phyloP scores from a whole-genome alignment of 2,797 vertebrate genomes.

The Melopsittacus undulatus region DNA sequence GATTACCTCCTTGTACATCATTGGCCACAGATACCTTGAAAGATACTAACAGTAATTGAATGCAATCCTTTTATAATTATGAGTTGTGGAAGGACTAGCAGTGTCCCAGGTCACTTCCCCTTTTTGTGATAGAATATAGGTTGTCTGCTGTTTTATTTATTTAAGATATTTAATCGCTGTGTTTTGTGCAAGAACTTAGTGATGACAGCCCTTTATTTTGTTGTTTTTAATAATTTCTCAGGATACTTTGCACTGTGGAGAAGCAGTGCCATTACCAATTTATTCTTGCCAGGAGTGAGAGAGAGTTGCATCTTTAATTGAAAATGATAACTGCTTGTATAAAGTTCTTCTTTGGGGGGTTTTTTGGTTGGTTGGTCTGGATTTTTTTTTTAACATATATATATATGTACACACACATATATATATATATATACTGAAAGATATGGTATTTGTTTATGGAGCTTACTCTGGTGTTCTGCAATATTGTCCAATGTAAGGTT shows the following conservation, averaged over 20 bases:
- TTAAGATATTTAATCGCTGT: slow-evolving; percentile 72
- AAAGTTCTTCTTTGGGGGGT: slow-evolving; percentile 66
- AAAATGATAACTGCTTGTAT: slow-evolving; percentile 73
- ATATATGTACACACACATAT: not conserved
- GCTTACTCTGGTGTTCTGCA: slow-evolving; percentile 75
- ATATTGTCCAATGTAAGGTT: slow-evolving; percentile 75
- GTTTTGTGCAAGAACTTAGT: slow-evolving; percentile 81
- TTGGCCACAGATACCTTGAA: slow-evolving; percentile 82
- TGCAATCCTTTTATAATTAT: slow-evolving; percentile 75
- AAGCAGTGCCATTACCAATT: slow-evolving; percentile 77
- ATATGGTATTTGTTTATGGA: slow-evolving; percentile 71
- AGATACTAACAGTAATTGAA: slow-evolving; percentile 73
- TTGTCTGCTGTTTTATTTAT: slow-evolving; percentile 73
- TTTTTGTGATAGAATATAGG: slow-evolving; percentile 66
- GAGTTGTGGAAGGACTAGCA: slow-evolving; percentile 70
- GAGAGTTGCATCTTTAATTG: slow-evolving; percentile 75
- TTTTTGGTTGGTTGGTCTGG: not conserved
- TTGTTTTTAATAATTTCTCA: slow-evolving; percentile 85
- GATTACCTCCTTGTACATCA: slow-evolving; percentile 84
- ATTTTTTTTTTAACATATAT: not conserved
- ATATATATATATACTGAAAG: slow-evolving; percentile 59
- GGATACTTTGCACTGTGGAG: slow-evolving; percentile 79
- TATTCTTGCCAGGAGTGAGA: slow-evolving; percentile 80
- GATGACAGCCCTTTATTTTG: slow-evolving; percentile 78
- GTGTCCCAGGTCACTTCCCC: slow-evolving; percentile 70